Percentiles rank a stretch among this genome's conserved stretches.
Evolutionary conservation across 2,888 invertebrate species (phyloP).

Genomic region (Orchestes rusci): DNA sequence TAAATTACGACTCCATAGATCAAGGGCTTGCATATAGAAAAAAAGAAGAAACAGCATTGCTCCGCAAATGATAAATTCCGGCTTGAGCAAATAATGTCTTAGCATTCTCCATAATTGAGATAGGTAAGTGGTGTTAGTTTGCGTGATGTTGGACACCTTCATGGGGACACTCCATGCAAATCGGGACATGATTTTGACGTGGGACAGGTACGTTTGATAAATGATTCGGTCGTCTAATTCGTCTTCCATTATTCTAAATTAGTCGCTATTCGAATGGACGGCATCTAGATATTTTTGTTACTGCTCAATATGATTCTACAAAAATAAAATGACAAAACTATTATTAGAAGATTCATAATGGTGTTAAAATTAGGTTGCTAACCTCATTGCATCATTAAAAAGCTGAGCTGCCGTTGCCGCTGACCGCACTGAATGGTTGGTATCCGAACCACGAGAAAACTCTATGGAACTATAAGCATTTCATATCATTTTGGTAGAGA

Average conservation of each 20-base stretch:
- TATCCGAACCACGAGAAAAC: no score
- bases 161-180: conserved; percentile 71
- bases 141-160: conserved; percentile 48
- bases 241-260: conserved; percentile 67
- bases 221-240: conserved; percentile 83
- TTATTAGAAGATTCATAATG: conserved; percentile 16
- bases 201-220: conserved; percentile 80
- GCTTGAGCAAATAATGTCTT: conserved; percentile 69
- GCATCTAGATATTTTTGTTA: conserved; percentile 20
- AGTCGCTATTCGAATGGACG: conserved; percentile 14
- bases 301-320: conserved; percentile 22
- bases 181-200: conserved; percentile 78
- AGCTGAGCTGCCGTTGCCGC: no score
- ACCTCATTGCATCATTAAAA: conserved; percentile 16
- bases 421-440: no score
- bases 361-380: conserved; percentile 20
- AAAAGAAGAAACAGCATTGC: conserved; percentile 63
- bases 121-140: conserved; percentile 17
- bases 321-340: conserved; percentile 21
- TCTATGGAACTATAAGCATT: no score
- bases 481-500: no score
- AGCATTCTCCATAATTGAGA: conserved; percentile 58
- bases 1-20: conserved; percentile 66
- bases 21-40: conserved; percentile 76
- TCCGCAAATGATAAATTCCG: conserved; percentile 71